Conservation (phyloP, 2,797 vertebrate species). For the Hylomyscus alleni region DNA sequence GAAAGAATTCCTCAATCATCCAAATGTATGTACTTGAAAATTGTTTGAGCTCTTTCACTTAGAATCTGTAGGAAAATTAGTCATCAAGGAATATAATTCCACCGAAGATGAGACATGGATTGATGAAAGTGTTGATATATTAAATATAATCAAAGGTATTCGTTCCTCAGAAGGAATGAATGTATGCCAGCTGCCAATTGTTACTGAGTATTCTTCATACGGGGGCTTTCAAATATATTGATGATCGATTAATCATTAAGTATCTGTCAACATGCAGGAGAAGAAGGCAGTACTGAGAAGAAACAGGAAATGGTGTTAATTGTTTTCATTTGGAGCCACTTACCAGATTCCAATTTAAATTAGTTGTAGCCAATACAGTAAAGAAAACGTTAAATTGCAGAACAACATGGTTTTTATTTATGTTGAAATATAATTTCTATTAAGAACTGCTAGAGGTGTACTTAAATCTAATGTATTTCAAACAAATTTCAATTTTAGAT, state of each 20-base stretch:
- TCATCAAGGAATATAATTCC: not conserved
- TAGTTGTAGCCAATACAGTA: not conserved
- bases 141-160: not conserved
- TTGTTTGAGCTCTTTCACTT: slow-evolving; percentile 1
- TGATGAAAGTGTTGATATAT: not conserved
- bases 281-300: not conserved
- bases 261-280: not conserved
- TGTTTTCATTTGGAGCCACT: not conserved
- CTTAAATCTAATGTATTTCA: not conserved
- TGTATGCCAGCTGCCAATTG: not conserved
- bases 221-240: not conserved
- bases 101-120: not conserved
- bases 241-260: not conserved
- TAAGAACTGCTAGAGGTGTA: not conserved
- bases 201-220: not conserved
- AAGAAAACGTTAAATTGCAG: not conserved
- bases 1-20: not conserved
- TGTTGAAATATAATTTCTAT: not conserved
- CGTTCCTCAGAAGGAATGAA: not conserved
- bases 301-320: not conserved
- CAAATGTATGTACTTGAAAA: not conserved
- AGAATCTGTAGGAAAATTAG: not conserved
- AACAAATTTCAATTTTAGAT: not conserved
- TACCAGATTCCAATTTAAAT: not conserved
- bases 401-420: not conserved